Conservation (phyloP, 1,140 invertebrate genomes). For the Gryllus bimaculatus region DNA sequence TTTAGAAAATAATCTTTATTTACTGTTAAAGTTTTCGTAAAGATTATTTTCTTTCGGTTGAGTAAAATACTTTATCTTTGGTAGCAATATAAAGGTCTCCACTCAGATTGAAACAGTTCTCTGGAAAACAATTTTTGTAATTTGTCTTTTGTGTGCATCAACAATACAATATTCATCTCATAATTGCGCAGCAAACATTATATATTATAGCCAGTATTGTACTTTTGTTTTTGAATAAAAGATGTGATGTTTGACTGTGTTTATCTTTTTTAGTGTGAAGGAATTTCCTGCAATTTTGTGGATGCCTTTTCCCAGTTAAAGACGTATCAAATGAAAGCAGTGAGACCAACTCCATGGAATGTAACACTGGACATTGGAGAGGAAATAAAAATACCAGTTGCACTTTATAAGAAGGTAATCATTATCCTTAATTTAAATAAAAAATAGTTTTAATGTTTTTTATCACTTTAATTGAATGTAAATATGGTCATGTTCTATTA, state of each 20-base stretch:
- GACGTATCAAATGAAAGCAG: conserved; percentile 36
- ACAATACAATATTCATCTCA: background rate
- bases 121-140: too few relatives aligned
- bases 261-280: conserved; percentile 26
- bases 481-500: too few relatives aligned
- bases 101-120: too few relatives aligned
- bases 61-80: too few relatives aligned
- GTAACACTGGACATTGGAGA: conserved; percentile 37
- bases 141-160: too few relatives aligned
- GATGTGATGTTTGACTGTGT: background rate
- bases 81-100: too few relatives aligned
- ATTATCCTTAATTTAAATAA: background rate
- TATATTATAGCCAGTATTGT: background rate
- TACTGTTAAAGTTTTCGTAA: too few relatives aligned
- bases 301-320: conserved; percentile 40
- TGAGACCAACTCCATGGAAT: conserved; percentile 39
- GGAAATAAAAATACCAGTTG: conserved; percentile 37
- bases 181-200: background rate
- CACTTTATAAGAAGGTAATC: conserved; percentile 26
- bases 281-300: conserved; percentile 31
- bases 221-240: background rate
- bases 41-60: too few relatives aligned
- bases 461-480: conserved; percentile 23
- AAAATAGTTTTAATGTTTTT: background rate
- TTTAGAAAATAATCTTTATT: too few relatives aligned